A percentile compares a stretch with the other conserved stretches of the same genome.
These are phyloP conservation scores for Callithrix jacchus DNA, from an alignment of 2,113 vertebrate species.

Conservation along the genomic window DNA sequence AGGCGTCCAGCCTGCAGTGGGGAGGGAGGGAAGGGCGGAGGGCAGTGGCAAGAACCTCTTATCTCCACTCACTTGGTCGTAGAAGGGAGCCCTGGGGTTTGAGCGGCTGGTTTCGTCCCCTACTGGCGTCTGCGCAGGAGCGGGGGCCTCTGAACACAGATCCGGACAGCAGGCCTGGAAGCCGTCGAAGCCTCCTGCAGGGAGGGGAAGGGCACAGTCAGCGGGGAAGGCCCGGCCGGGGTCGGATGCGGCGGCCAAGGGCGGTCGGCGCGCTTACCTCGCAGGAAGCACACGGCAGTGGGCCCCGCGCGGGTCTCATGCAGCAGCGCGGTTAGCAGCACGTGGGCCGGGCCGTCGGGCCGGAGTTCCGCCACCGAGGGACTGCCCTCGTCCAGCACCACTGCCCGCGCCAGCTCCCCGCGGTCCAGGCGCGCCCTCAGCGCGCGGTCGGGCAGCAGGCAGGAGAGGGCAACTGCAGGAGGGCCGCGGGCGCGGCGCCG, in stretches of 20 bases:
- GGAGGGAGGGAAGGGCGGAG: too few species aligned
- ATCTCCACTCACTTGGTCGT: constrained; percentile 86
- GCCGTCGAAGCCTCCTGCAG: constrained; percentile 87
- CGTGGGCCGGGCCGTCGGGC: constrained; percentile 83
- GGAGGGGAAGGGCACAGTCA: background rate
- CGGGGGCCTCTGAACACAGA: constrained; percentile 83
- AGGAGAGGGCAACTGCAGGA: constrained; percentile 84
- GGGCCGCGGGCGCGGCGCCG: constrained; percentile 86
- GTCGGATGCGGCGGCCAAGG: rapidly evolving
- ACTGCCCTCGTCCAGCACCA: constrained; percentile 88
- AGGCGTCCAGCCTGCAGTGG: background rate
- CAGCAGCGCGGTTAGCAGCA: constrained; percentile 86
- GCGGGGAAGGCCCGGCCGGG: rapidly evolving
- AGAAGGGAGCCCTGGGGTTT: constrained; percentile 83
- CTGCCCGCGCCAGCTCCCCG: constrained; percentile 83
- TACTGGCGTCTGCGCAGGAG: background rate
- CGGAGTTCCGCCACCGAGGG: constrained; percentile 79
- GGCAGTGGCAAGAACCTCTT: background rate
- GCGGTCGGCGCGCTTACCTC: constrained; percentile 79
- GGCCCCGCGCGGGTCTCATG: constrained; percentile 78
- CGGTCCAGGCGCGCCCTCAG: constrained; percentile 83
- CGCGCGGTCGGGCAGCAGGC: constrained; percentile 87
- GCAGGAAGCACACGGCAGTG: constrained; percentile 86
- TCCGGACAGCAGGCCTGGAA: constrained; percentile 87
- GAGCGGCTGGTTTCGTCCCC: constrained; percentile 56